Percentiles rank a stretch among this genome's conserved stretches.
Conservation (phyloP, 1,140 invertebrate genomes). For the Ceratina japonica region DNA sequence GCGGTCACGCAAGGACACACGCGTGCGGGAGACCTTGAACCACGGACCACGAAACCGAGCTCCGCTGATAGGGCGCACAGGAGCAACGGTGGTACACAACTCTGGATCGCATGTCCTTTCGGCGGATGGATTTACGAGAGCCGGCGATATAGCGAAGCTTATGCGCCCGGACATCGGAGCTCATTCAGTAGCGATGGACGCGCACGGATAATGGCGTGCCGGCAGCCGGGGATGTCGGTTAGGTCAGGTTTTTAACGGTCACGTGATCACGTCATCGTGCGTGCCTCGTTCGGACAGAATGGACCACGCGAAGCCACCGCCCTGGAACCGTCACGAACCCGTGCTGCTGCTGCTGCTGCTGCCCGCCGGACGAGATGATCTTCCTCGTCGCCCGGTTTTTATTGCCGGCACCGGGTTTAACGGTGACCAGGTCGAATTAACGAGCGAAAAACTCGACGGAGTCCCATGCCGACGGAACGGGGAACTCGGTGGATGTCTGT, state of each 20-base stretch:
- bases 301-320: constrained; percentile 69
- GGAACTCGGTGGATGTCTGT: not conserved
- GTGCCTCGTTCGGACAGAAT: constrained; percentile 64
- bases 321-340: constrained; percentile 55
- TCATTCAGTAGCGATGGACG: constrained; percentile 51
- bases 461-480: too few relatives aligned
- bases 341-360: too few relatives aligned
- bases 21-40: constrained; percentile 50
- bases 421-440: constrained; percentile 30
- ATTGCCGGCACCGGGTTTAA: constrained; percentile 19
- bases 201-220: constrained; percentile 66
- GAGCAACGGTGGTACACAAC: constrained; percentile 14
- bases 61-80: constrained; percentile 50
- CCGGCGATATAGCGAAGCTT: constrained; percentile 42
- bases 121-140: constrained; percentile 59
- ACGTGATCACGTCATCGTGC: constrained; percentile 75
- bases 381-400: constrained; percentile 26
- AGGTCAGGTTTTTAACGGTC: constrained; percentile 76
- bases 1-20: constrained; percentile 26
- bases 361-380: constrained; percentile 28
- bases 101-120: constrained; percentile 56
- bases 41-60: constrained; percentile 40
- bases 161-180: constrained; percentile 49
- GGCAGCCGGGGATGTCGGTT: constrained; percentile 54
- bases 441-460: constrained; percentile 6